A percentile compares a stretch with the other conserved stretches of the same genome.
Conservation (phyloP, 2,888 invertebrate genomes). For the Allolobophora icterica region DNA sequence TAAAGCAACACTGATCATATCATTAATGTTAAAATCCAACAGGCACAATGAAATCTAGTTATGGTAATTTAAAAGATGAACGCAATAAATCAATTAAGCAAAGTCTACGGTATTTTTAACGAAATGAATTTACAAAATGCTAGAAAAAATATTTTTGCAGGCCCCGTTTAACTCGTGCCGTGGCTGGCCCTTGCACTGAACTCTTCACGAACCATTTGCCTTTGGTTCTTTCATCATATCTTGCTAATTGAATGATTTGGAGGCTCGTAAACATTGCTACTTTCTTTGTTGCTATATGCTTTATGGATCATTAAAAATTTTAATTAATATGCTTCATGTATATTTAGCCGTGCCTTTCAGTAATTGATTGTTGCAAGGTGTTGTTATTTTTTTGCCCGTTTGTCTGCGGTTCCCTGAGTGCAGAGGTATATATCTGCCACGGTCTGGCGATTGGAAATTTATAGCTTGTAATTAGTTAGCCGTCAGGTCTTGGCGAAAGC, state of each 20-base stretch:
- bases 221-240: background rate
- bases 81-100: background rate
- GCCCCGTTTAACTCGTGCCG: background rate
- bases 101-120: background rate
- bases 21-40: background rate
- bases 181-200: background rate
- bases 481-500: background rate
- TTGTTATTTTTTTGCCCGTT: background rate
- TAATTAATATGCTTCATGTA: conserved; percentile 11
- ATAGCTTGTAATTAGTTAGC: background rate
- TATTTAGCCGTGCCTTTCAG: background rate
- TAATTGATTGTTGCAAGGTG: conserved; percentile 1
- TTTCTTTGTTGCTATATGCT: conserved; percentile 3
- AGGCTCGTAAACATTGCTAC: background rate
- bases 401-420: background rate
- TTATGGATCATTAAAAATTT: conserved; percentile 9
- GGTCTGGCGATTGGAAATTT: conserved; percentile 17
- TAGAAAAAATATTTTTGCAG: background rate
- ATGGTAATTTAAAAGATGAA: background rate
- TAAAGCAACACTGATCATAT: background rate
- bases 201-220: background rate
- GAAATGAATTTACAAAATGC: background rate
- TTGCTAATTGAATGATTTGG: conserved; percentile 17
- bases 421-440: background rate
- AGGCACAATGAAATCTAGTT: background rate